phyloP scores from a whole-genome alignment of 2,888 invertebrate species.

The Dynastes maya region DNA sequence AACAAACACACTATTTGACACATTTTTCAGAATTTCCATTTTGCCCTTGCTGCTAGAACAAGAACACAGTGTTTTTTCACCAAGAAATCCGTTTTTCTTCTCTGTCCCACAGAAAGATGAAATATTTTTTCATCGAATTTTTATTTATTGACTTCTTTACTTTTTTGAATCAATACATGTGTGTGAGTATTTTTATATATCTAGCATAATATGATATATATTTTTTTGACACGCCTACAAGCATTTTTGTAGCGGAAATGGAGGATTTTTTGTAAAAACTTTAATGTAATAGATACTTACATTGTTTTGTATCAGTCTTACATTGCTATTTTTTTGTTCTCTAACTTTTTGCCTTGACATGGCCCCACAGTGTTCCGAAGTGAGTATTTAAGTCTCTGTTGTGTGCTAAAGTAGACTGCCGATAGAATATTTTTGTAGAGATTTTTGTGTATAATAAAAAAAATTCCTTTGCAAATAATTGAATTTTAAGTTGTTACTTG shows the following conservation, averaged over 20 bases:
- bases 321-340: constrained; percentile 72
- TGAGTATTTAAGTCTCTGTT: constrained; percentile 80
- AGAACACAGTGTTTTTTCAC: constrained; percentile 50
- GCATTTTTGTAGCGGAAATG: constrained; percentile 71
- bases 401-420: constrained; percentile 67
- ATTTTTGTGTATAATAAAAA: constrained; percentile 52
- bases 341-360: constrained; percentile 82
- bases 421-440: constrained; percentile 64
- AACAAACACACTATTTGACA: constrained; percentile 55
- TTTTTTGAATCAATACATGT: constrained; percentile 78
- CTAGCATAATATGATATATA: constrained; percentile 15
- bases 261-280: constrained; percentile 61
- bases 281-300: constrained; percentile 58
- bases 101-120: constrained; percentile 36
- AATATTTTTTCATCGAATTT: constrained; percentile 38
- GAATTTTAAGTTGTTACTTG: constrained; percentile 36
- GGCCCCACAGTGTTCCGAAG: constrained; percentile 80
- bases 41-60: constrained; percentile 51
- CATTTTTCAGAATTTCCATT: constrained; percentile 58
- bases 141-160: constrained; percentile 53
- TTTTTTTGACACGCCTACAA: constrained; percentile 60
- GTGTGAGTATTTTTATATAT: constrained; percentile 74
- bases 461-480: constrained; percentile 39
- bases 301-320: constrained; percentile 67
- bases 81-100: constrained; percentile 56